Conservation (phyloP, 2,888 invertebrate genomes). For the Muschampia plurimacula region DNA sequence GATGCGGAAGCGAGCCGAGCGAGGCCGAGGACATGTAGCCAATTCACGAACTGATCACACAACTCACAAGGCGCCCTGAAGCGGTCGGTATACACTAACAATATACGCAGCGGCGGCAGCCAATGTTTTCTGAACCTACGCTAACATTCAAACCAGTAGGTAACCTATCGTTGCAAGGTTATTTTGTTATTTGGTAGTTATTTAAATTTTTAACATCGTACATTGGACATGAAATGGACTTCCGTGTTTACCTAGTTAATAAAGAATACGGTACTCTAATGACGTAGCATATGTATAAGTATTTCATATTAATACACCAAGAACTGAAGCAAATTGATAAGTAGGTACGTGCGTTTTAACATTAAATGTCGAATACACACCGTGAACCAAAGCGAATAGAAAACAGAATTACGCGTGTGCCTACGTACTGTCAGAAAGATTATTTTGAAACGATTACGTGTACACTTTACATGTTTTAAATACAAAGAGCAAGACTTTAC, state of each 20-base stretch:
- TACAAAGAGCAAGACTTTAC: conserved; percentile 70
- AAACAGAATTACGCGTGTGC: conserved; percentile 35
- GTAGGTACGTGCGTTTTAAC: not conserved
- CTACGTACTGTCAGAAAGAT: conserved; percentile 52
- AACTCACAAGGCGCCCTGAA: conserved; percentile 59
- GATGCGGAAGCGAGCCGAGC: conserved; percentile 72
- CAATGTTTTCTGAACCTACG: conserved; percentile 28
- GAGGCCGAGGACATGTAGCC: conserved; percentile 81
- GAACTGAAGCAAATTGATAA: not conserved
- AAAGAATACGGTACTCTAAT: not conserved
- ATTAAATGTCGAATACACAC: conserved; percentile 18
- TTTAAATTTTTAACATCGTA: conserved; percentile 6
- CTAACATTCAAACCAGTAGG: conserved; percentile 17
- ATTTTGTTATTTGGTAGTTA: conserved; percentile 7
- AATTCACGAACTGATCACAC: conserved; percentile 74
- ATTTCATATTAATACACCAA: not conserved
- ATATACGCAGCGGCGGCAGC: conserved; percentile 17
- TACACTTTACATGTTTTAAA: conserved; percentile 70
- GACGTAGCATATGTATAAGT: not conserved
- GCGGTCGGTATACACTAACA: conserved; percentile 59
- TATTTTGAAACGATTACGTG: conserved; percentile 65
- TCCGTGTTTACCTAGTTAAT: not conserved
- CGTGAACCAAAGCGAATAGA: conserved; percentile 20
- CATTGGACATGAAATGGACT: not conserved
- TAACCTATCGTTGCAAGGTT: conserved; percentile 15